Base-by-base conservation (phyloP, 92 coral and sea anemone genomes). In the Bergia puertoricense region DNA sequence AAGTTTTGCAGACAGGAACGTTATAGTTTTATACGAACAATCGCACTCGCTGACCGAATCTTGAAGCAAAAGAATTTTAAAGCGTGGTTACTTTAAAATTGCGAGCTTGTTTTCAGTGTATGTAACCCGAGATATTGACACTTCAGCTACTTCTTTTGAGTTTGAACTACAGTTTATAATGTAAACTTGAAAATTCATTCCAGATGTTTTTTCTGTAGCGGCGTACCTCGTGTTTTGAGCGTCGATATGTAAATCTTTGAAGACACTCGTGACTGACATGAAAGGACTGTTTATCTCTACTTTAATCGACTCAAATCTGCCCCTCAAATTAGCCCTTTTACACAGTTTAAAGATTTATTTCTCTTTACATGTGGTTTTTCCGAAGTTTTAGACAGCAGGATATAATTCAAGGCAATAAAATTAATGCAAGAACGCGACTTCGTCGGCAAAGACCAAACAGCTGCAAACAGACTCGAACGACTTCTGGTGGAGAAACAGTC, bases 261-360 rank as follows among this genome's bases (percentile, higher is more conserved):
- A 45, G 74, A n/a, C 13, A 6, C 36, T 71, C 59, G 74, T 84
- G 79, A 84, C 66, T 71, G 87, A 71, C 87, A 15, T 54, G 87
- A 71, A 48, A 36, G 36, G 62, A 23, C 46, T 84, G 79, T 84
- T 84, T 84, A 84, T 84, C 87, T 84, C 79, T 45, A 84, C 79
- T 84, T 46, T 84, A 84, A 84, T 84, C 87, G 66, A 79, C 44
- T 30, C 11, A 30, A 68, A 69, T 84, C 87, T 71, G 87, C 87
- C 87, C 87, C 40, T 62, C 46, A 84, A 84, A 84, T 84, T 84
- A 72, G 87, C 65, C 69, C 54, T 30, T 84, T 69, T 71, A 84
- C 68, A 84, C 37, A 84, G 44, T 84, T 84, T 84, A 84, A 84
- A 84, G 79, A 84, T 45, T 42, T 48, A 43, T 71, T 48, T 13